Percentiles rank a stretch among this genome's conserved stretches.
Conservation (phyloP, 2,113 vertebrate species). For the Stigmatopora nigra region DNA sequence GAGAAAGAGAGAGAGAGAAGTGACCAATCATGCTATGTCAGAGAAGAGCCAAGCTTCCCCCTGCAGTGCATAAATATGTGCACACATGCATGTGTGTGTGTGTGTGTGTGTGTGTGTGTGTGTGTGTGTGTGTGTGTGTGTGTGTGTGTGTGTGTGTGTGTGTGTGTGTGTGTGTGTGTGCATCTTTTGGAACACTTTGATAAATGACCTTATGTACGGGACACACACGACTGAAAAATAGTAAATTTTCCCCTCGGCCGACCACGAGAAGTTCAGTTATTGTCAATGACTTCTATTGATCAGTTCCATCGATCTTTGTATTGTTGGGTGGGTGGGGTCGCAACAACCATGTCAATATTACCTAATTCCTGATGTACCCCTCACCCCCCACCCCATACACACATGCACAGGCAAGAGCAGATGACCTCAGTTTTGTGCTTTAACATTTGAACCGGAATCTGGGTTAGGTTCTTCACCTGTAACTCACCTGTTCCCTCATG, state of each 20-base stretch:
- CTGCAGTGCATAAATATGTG: conserved; percentile 20
- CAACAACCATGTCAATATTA: conserved; percentile 60
- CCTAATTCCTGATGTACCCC: conserved; percentile 48
- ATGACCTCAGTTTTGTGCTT: conserved; percentile 51
- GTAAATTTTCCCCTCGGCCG: conserved; percentile 54
- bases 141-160: conserved; percentile 12
- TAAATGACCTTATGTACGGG: conserved; percentile 7
- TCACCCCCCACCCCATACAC: conserved; percentile 44
- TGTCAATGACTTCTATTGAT: conserved; percentile 66
- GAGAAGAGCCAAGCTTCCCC: conserved; percentile 33
- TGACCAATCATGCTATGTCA: conserved; percentile 66
- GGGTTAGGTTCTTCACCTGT: conserved; percentile 25
- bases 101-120: conserved; percentile 10
- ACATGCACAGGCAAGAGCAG: conserved; percentile 31
- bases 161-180: conserved; percentile 7
- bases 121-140: conserved; percentile 9
- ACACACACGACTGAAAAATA: conserved; percentile 30
- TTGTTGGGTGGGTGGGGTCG: conserved; percentile 47
- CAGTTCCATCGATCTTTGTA: conserved; percentile 52
- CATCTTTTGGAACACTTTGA: conserved; percentile 14
- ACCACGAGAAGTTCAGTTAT: conserved; percentile 62
- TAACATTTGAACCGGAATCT: conserved; percentile 25
- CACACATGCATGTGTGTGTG: conserved; percentile 9
- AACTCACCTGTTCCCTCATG: neutral
- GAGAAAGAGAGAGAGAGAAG: conserved; percentile 54